Conservation (phyloP, 2,888 invertebrate species). For the Cryptocheilus praepositus region DNA sequence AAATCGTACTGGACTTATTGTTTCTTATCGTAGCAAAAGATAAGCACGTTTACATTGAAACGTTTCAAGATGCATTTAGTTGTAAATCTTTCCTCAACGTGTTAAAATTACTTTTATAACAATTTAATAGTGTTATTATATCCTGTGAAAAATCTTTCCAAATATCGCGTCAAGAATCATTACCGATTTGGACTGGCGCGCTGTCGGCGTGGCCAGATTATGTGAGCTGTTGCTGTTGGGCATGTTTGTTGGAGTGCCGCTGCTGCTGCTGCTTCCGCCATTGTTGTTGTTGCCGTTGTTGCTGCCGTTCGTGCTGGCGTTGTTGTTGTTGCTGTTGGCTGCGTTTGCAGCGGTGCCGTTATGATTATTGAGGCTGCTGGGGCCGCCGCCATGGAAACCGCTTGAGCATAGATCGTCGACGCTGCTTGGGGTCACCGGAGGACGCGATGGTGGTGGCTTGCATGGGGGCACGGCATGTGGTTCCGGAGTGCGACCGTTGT, state of each 20-base stretch:
- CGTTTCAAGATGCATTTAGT: too few relatives aligned
- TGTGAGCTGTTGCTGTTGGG: slow-evolving; percentile 70
- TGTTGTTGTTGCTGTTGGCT: slow-evolving; percentile 53
- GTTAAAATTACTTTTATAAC: too few relatives aligned
- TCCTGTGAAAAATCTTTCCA: too few relatives aligned
- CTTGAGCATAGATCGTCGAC: slow-evolving; percentile 55
- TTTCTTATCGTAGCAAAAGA: too few relatives aligned
- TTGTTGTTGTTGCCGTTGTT: slow-evolving; percentile 44
- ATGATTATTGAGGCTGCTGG: slow-evolving; percentile 49
- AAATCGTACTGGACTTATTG: too few relatives aligned
- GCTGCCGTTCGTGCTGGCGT: slow-evolving; percentile 52
- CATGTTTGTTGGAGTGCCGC: slow-evolving; percentile 64
- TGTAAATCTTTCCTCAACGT: too few relatives aligned
- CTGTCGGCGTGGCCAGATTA: slow-evolving; percentile 67
- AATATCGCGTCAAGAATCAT: too few relatives aligned
- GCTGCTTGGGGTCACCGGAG: slow-evolving; percentile 68
- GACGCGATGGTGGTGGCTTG: slow-evolving; percentile 71
- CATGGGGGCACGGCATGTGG: slow-evolving; percentile 64
- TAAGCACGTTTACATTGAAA: too few relatives aligned
- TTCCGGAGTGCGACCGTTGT: slow-evolving; percentile 67
- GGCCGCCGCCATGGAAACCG: slow-evolving; percentile 47
- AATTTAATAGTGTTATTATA: too few relatives aligned
- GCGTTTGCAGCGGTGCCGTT: slow-evolving; percentile 42
- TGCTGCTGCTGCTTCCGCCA: slow-evolving; percentile 53
- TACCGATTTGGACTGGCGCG: slow-evolving; percentile 70